phyloP scores from a whole-genome alignment of 2,113 vertebrate genomes.

The Bostrychus sinensis region DNA sequence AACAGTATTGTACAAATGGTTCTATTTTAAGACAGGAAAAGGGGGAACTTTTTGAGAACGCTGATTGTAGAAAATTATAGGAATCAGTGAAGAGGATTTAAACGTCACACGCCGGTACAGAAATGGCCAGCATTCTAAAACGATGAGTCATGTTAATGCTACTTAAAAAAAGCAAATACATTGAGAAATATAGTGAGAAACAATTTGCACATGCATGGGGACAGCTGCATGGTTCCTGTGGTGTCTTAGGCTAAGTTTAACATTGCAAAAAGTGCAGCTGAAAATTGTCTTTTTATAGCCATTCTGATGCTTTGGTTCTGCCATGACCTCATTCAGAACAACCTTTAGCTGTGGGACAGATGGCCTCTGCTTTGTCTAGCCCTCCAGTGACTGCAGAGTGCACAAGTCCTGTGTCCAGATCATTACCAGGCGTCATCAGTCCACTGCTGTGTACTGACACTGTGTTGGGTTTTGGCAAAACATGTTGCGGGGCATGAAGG shows the following conservation, averaged over 20 bases:
- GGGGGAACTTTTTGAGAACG: conserved; percentile 6
- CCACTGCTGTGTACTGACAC: too few species aligned
- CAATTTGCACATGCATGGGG: neutral
- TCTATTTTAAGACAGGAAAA: conserved; percentile 32
- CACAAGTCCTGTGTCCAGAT: too few species aligned
- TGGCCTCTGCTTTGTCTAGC: too few species aligned
- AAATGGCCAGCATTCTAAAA: conserved; percentile 10
- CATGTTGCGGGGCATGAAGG: too few species aligned
- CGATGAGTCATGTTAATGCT: conserved; percentile 45
- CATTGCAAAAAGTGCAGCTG: conserved; percentile 6
- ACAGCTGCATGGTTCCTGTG: too few species aligned
- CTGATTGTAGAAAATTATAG: conserved; percentile 51
- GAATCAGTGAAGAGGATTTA: conserved; percentile 10
- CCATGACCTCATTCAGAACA: too few species aligned
- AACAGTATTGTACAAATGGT: neutral
- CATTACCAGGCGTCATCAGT: too few species aligned
- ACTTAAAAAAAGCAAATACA: conserved; percentile 6
- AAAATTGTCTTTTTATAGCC: too few species aligned
- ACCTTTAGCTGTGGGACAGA: too few species aligned
- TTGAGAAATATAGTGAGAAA: conserved; percentile 2
- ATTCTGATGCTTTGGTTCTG: too few species aligned
- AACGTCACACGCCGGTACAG: conserved; percentile 9
- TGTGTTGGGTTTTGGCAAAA: too few species aligned
- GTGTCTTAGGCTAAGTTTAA: conserved; percentile 17
- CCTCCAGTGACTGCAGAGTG: too few species aligned